These are phyloP conservation scores for Lasioglossum albipes DNA, from an alignment of 1,140 invertebrate species.

Conservation along the genomic window DNA sequence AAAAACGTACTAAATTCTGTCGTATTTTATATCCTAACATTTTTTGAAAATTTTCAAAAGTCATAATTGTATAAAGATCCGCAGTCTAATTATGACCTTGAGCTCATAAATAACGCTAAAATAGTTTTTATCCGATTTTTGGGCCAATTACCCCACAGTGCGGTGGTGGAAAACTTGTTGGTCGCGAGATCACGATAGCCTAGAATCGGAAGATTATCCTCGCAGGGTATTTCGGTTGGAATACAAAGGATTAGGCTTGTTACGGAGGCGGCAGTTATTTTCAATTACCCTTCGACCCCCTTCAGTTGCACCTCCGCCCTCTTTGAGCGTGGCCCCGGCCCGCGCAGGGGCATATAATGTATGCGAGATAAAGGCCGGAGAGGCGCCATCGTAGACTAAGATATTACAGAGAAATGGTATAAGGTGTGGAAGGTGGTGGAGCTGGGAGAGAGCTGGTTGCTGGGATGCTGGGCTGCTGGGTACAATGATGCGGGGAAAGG, in stretches of 20 bases:
- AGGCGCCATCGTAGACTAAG: slow-evolving; percentile 78
- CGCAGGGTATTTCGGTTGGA: slow-evolving; percentile 71
- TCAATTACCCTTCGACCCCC: slow-evolving; percentile 78
- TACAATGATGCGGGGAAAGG: slow-evolving; percentile 68
- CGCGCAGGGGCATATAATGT: slow-evolving; percentile 74
- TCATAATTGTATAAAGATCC: too few relatives aligned
- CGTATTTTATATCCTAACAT: too few relatives aligned
- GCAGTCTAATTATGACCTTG: too few relatives aligned
- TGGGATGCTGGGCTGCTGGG: slow-evolving; percentile 48
- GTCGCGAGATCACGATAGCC: background rate
- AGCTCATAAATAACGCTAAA: too few relatives aligned
- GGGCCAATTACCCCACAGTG: too few relatives aligned
- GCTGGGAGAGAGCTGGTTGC: slow-evolving; percentile 50
- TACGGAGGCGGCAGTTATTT: slow-evolving; percentile 78
- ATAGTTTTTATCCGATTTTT: too few relatives aligned
- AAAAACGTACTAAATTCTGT: too few relatives aligned
- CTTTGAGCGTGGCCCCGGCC: slow-evolving; percentile 47
- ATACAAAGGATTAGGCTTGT: slow-evolving; percentile 71
- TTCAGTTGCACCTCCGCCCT: slow-evolving; percentile 51
- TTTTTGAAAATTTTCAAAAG: too few relatives aligned
- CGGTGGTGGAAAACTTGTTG: too few relatives aligned
- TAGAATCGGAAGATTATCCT: slow-evolving; percentile 60
- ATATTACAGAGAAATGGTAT: slow-evolving; percentile 80
- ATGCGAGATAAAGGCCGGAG: slow-evolving; percentile 79
- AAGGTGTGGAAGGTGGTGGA: slow-evolving; percentile 68